Base-by-base conservation (phyloP, 2,797 vertebrate genomes). In the Lophotriccus pileatus region DNA sequence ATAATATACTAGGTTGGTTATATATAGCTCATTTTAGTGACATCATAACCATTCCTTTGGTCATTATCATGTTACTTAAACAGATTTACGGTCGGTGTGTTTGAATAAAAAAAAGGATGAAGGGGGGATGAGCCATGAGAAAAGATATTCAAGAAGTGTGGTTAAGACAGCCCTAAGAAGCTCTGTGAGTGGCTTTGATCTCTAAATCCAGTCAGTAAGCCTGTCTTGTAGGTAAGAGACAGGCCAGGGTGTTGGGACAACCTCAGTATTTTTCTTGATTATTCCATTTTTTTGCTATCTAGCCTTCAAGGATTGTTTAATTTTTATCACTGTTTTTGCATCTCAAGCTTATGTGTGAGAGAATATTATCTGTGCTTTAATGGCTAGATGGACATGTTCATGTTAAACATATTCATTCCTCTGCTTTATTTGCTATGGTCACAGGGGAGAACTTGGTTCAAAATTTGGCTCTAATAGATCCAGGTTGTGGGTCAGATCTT, bases 21-120 rank as follows among this genome's bases (percentile, higher is more conserved):
- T 93, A 93, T 84, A 94, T 77, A 79, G 93, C 93, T 92, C 89
- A 70, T 94, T 95, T 94, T 88, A 95, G 94, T 92, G 95, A 94
- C 89, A 95, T 94, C 91, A 96, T 95, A 96, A 93, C 88, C 70
- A 88, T 96, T 94, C 80, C 2, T 22, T 76, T 78, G 83, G 90
- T 94, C 93, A 92, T 96, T 94, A 96, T 77, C 67, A 28, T 68
- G 88, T 95, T 96, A 94, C 94, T 95, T 95, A 95, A 87, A 95
- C 77, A 96, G 93, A 96, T 95, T 95, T 96, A 96, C 2, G 0
- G 55, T 79, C 2, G 2, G 30, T 39, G 28, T 2, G 4, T 96
- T 96, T 87, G 80, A 96, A 95, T 94, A 28, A 77, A 83, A 68
- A 92, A 91, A 84, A 77, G 12, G 59, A 93, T 12, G 17, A 89